A percentile compares a stretch with the other conserved stretches of the same genome.
Evolutionary conservation across 2,113 vertebrate species (phyloP).

Genomic region (Chitala chitala): DNA sequence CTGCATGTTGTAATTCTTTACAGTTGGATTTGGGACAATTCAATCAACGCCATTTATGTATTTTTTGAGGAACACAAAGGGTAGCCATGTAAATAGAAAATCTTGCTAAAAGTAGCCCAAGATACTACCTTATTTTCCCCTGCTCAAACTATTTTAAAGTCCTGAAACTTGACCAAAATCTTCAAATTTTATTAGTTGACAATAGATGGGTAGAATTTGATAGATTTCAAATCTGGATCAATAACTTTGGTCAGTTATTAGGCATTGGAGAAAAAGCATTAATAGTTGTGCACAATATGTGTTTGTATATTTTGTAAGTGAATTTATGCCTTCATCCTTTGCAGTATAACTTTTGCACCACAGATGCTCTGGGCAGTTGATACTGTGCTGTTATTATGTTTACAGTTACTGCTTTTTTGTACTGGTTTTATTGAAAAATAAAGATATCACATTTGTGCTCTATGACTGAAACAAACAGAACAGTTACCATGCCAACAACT

Average conservation of each 20-base stretch:
- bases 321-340: no score
- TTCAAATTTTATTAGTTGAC: no score
- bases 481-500: slow-evolving; percentile 9
- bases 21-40: background rate
- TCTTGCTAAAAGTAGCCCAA: background rate
- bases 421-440: background rate
- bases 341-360: no score
- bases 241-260: no score
- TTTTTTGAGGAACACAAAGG: background rate
- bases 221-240: no score
- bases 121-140: background rate
- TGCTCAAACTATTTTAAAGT: no score
- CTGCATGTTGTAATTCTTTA: background rate
- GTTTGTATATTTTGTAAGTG: no score
- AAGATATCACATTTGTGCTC: slow-evolving; percentile 15
- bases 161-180: background rate
- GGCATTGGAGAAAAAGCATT: no score
- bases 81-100: background rate
- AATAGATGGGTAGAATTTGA: no score
- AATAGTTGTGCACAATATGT: no score
- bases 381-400: background rate
- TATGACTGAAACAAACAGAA: slow-evolving; percentile 14
- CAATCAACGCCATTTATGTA: slow-evolving; percentile 1
- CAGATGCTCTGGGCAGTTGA: no score
- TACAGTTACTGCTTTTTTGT: background rate